phyloP scores from a whole-genome alignment of 2,113 vertebrate genomes.

The Cochlearius cochlearius region DNA sequence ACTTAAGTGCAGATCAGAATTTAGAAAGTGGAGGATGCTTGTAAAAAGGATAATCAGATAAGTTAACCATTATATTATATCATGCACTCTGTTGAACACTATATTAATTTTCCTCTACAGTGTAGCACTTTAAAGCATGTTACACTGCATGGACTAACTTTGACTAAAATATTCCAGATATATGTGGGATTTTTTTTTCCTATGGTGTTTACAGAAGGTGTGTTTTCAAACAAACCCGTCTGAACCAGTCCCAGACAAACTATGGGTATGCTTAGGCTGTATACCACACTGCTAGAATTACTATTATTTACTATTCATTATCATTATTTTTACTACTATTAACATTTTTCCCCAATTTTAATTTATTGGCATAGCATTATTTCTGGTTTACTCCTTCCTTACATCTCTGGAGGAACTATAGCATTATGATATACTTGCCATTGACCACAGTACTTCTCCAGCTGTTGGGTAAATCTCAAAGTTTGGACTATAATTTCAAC shows the following conservation, averaged over 20 bases:
- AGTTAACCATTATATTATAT: neutral
- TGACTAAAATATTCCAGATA: neutral
- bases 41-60: neutral
- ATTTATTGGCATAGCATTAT: neutral
- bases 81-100: neutral
- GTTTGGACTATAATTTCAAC: neutral
- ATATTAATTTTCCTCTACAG: neutral
- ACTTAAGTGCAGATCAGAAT: neutral
- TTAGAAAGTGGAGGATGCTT: neutral
- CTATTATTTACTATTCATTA: neutral
- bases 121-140: neutral
- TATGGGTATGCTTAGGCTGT: neutral
- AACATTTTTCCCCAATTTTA: neutral
- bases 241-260: neutral
- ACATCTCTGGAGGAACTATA: neutral
- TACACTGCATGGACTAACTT: neutral
- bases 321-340: neutral
- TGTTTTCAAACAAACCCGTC: neutral
- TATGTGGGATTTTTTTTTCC: neutral
- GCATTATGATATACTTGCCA: rapidly evolving
- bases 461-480: neutral
- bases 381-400: neutral
- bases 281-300: neutral
- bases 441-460: neutral
- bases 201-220: neutral